Evolutionary conservation across 2,113 vertebrate species (phyloP), one percentile per base, ranked within the genome.

Genomic region (Epinephelus cyanopodus): DNA sequence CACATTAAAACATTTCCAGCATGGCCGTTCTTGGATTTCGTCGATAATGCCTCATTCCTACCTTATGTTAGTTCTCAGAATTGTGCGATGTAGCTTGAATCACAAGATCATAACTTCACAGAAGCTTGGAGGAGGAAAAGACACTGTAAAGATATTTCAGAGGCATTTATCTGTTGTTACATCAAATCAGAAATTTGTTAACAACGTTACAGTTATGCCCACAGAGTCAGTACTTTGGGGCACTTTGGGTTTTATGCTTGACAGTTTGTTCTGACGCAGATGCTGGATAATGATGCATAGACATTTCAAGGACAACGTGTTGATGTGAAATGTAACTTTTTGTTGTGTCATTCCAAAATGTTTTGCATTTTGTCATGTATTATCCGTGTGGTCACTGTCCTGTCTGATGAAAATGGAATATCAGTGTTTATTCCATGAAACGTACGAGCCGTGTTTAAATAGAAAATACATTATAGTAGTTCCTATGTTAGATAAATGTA

Each of bases 251-350:
- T 58, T 79, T 1, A 27, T 29, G 57, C 47, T 47, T 62, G 39
- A 72, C 27, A 25, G 53, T 83, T 72, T 80, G 27, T 56, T 53
- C 42, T 79, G 13, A 82, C 82, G 60, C 67, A 67, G 6, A 87
- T 90, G 90, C 90, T 93, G 92, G 86, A 90, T 88, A 53, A 77
- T 71, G 47, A 65, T 80, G 57, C 78, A 74, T 54, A 54, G n/a
- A 74, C 27, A 70, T 69, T 81, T 73, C 39, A 52, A 56, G 23
- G 42, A 54, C 71, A 11, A 78, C 67, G 63, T 50, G 21, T n/a
- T 77, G 11, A 81, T 12, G 45, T 74, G 17, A 81, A 65, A 37
- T 82, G 25, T 54, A 50, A 53, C 39, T 74, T 37, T 54, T 45
- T 45, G 9, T 45, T 81, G 0, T 61, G 68, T 74, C 39, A 21